These are phyloP conservation scores for Anoncus sp. DNA, from an alignment of 2,888 invertebrate genomes.

Conservation along the genomic window DNA sequence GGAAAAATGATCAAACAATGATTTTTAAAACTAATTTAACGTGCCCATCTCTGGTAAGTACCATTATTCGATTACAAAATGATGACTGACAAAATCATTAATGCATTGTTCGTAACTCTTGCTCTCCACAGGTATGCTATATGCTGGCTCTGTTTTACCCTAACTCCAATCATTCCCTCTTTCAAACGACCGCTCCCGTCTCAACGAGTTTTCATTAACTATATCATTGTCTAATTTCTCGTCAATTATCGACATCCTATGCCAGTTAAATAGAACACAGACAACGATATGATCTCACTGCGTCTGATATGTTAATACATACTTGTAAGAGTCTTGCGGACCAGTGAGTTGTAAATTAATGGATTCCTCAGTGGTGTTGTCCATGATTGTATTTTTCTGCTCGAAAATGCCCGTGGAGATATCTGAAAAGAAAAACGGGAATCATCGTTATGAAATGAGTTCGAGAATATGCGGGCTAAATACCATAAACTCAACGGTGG, in stretches of 20 bases:
- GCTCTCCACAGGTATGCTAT: background rate
- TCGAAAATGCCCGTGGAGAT: slow-evolving; percentile 6
- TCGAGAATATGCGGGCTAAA: too few species aligned
- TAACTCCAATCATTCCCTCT: background rate
- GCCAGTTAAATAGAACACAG: background rate
- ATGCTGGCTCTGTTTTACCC: background rate
- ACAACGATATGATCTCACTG: background rate
- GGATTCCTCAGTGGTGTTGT: slow-evolving; percentile 75
- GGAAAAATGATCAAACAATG: too few species aligned
- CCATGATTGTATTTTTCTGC: slow-evolving; percentile 67
- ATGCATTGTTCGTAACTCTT: background rate
- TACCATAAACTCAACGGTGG: background rate
- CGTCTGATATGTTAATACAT: slow-evolving; percentile 48
- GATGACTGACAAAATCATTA: too few species aligned
- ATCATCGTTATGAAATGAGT: background rate
- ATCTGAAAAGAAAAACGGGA: slow-evolving; percentile 22
- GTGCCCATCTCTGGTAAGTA: too few species aligned
- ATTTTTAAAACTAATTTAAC: too few species aligned
- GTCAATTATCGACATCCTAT: background rate
- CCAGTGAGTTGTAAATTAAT: slow-evolving; percentile 75
- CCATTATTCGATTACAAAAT: too few species aligned
- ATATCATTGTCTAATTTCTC: slow-evolving; percentile 25
- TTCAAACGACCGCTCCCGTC: background rate
- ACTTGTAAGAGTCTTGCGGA: slow-evolving; percentile 74
- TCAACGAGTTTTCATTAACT: background rate